phyloP scores from a whole-genome alignment of 2,888 invertebrate genomes.

The Lampropteryx suffumata region DNA sequence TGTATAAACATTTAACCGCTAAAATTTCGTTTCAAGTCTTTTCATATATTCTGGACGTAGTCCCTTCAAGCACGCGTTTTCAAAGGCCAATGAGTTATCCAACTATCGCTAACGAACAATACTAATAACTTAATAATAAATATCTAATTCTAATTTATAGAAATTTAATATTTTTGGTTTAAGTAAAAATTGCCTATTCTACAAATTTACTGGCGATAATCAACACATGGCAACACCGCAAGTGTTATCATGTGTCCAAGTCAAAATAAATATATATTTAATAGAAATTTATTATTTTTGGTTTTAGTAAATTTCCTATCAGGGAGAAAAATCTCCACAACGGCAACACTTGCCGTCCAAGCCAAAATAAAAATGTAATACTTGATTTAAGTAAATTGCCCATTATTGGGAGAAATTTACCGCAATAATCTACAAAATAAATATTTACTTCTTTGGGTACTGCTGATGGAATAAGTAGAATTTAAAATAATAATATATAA shows the following conservation, averaged over 20 bases:
- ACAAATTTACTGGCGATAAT: background rate
- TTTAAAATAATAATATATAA: conserved; percentile 8
- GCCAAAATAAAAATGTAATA: no score
- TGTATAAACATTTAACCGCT: conserved; percentile 46
- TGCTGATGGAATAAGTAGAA: conserved; percentile 19
- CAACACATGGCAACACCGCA: no score
- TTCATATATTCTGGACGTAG: conserved; percentile 69
- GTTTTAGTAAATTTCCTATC: no score
- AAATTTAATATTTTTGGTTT: conserved; percentile 40
- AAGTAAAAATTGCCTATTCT: conserved; percentile 17
- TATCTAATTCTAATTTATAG: conserved; percentile 27
- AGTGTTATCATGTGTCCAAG: no score
- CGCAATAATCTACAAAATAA: conserved; percentile 21
- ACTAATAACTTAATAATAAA: conserved; percentile 44
- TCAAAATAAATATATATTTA: no score
- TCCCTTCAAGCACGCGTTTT: conserved; percentile 74
- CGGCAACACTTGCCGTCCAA: no score
- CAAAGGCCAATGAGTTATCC: conserved; percentile 66
- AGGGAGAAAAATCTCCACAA: no score
- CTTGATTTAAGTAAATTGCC: no score
- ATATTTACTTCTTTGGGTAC: conserved; percentile 26
- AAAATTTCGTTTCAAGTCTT: conserved; percentile 78
- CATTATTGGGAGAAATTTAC: conserved; percentile 24
- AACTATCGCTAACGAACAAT: conserved; percentile 38
- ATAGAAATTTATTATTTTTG: no score